A percentile compares a stretch with the other conserved stretches of the same genome.
These are phyloP conservation scores for Bolborhynchus lineola DNA, from an alignment of 2,113 vertebrate genomes.

Conservation along the genomic window DNA sequence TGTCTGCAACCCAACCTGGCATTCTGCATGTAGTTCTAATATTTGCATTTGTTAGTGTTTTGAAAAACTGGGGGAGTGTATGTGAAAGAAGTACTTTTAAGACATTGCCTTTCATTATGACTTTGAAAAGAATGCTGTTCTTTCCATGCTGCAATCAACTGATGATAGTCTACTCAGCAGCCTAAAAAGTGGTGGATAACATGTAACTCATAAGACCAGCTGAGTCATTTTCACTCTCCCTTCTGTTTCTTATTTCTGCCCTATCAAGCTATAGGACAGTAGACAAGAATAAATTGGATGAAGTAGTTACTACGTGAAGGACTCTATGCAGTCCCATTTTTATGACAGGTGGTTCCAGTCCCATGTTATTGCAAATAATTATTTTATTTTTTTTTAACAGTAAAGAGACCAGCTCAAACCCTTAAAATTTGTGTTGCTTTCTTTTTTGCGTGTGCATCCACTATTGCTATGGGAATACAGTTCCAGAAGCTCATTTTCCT, in stretches of 20 bases:
- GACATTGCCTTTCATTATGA: background rate
- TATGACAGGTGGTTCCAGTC: background rate
- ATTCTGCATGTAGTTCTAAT: background rate
- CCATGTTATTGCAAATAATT: background rate
- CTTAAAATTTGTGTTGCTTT: background rate
- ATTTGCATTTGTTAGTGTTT: background rate
- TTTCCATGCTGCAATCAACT: background rate
- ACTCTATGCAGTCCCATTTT: background rate
- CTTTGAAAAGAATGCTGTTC: background rate
- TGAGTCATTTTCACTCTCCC: background rate
- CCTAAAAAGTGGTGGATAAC: rapidly evolving
- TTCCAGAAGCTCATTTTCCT: background rate
- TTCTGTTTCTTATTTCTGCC: background rate
- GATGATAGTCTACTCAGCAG: background rate
- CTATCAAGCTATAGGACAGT: background rate
- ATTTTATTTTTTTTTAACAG: background rate
- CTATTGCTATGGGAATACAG: background rate
- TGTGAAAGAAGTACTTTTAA: background rate
- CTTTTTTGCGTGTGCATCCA: background rate
- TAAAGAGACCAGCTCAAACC: background rate
- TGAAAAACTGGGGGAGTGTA: background rate
- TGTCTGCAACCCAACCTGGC: background rate
- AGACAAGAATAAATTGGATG: background rate
- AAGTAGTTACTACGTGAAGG: background rate
- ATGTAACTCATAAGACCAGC: background rate